Evolutionary conservation across 2,797 vertebrate genomes (phyloP), one percentile per base, ranked within the genome.

Genomic region (Strix occidentalis): DNA sequence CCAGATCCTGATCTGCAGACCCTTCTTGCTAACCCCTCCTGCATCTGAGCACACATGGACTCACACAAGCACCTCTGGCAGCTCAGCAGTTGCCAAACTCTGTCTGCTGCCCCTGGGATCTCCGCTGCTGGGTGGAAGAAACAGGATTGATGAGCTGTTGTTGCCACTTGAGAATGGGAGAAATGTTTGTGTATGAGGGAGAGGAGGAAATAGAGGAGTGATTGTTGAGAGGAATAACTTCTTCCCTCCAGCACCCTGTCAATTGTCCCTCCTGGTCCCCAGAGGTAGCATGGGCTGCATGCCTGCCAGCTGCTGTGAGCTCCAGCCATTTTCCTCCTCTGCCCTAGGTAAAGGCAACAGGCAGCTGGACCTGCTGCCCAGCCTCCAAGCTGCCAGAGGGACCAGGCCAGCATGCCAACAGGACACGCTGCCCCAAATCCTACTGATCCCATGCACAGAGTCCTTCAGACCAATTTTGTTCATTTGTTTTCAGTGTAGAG

Each of bases 1-100:
- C 8, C 43, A 77, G 46, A n/a, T 68, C 46, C 63, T 43, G 33
- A 33, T 77, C 43, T 80, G 45, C 25, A 87, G 33, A 39, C 8
- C 26, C 6, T 78, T 86, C 84, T 90, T 61, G 37, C 31, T 83
- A 54, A 57, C 13, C 23, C 23, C 18, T 25, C 28, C 25, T 56
- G 45, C 5, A 10, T 1, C 1, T 57, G 18, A 41, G 54, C 56
- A 20, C 39, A 53, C 5, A 0, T 8, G n/a, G 58, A n/a, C 31
- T 88, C 2, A 1, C 29, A 41, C 29, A 37, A 61, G 64, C 0
- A 3, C 7, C 23, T 60, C 50, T 76, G 71, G n/a, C 58, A 76
- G n/a, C 45, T 82, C 43, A 39, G 57, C 53, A 50, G 25, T 46
- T 85, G 25, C 50, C n/a, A 43, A 1, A 4, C 48, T 75, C 45